phyloP scores from a whole-genome alignment of 2,888 invertebrate species.

The Thelaira solivaga region DNA sequence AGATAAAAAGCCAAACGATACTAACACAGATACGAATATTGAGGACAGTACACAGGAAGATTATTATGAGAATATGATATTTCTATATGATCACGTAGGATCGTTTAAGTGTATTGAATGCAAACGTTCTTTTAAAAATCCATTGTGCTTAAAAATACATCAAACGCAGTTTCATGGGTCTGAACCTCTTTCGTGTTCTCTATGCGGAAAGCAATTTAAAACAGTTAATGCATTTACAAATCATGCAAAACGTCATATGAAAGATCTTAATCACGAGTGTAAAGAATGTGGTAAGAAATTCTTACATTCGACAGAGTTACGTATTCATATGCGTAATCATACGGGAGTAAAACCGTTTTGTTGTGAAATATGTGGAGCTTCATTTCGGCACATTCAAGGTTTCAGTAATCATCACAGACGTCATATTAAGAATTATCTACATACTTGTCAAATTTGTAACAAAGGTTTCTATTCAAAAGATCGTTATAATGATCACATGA shows the following conservation, averaged over 20 bases:
- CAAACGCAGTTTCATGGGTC: conserved; percentile 42
- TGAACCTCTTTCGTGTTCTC: conserved; percentile 39
- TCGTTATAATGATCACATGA: conserved; percentile 58
- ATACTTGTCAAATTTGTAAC: conserved; percentile 51
- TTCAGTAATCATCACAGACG: conserved; percentile 50
- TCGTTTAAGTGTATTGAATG: conserved; percentile 53
- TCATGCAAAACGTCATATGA: conserved; percentile 59
- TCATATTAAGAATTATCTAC: conserved; percentile 49
- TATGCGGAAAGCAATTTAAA: conserved; percentile 50
- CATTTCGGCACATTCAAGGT: conserved; percentile 51
- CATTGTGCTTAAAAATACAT: conserved; percentile 50
- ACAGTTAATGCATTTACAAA: conserved; percentile 44
- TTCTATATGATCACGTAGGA: conserved; percentile 44
- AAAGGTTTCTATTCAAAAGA: conserved; percentile 54
- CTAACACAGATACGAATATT: neutral
- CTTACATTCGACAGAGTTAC: conserved; percentile 46
- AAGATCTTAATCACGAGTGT: conserved; percentile 55
- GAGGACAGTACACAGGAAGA: conserved; percentile 18
- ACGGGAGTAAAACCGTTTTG: conserved; percentile 52
- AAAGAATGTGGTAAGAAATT: conserved; percentile 58
- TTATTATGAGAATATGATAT: conserved; percentile 44
- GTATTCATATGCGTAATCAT: conserved; percentile 56
- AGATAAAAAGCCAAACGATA: neutral
- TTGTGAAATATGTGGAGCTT: conserved; percentile 57
- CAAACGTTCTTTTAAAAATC: conserved; percentile 33